phyloP scores from a whole-genome alignment of 1,140 invertebrate species.

The Pogonognathellus flavescens region DNA sequence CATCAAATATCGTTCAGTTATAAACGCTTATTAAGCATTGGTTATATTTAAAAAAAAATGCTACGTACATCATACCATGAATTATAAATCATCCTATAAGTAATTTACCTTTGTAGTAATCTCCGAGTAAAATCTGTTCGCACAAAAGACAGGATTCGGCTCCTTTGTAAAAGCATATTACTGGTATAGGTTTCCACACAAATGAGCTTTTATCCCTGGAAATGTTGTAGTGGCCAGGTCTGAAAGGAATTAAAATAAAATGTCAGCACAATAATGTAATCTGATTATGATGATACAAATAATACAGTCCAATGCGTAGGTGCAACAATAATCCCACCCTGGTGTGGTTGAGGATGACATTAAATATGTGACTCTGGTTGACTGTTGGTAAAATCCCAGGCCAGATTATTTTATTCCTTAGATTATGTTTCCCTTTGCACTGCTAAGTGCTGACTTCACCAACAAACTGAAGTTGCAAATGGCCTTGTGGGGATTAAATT shows the following conservation, averaged over 20 bases:
- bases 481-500: no score
- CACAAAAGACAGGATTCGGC: not conserved
- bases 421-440: no score
- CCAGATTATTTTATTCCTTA: no score
- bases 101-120: constrained; percentile 33
- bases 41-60: no score
- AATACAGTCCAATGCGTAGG: not conserved
- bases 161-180: not conserved
- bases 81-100: no score
- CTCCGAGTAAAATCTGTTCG: not conserved
- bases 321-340: not conserved
- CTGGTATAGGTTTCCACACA: constrained; percentile 12
- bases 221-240: constrained; percentile 27
- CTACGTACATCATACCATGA: no score
- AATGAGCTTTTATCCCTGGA: not conserved
- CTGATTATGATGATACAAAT: not conserved
- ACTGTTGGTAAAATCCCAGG: no score
- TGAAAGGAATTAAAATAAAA: not conserved
- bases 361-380: no score
- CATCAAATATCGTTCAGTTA: no score
- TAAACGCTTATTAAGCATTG: no score
- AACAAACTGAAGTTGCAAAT: no score
- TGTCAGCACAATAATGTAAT: not conserved
- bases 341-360: not conserved
- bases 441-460: no score